A percentile compares a stretch with the other conserved stretches of the same genome.
Conservation (phyloP, 2,888 invertebrate species). For the Stictocephala bisonia region DNA sequence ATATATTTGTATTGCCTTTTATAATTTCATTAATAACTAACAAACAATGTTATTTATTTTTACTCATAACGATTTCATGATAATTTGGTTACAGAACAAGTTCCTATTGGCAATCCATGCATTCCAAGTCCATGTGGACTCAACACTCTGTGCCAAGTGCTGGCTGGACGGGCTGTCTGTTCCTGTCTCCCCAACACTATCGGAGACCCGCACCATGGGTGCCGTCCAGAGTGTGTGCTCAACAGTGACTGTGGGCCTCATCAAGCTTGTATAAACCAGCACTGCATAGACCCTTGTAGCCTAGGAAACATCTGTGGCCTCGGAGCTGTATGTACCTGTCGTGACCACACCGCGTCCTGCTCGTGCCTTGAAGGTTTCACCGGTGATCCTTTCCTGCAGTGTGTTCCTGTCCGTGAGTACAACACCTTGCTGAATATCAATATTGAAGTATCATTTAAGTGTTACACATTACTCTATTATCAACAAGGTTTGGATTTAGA, state of each 20-base stretch:
- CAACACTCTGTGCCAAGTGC: conserved; percentile 81
- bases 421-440: too few relatives aligned
- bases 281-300: conserved; percentile 79
- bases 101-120: conserved; percentile 70
- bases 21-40: too few relatives aligned
- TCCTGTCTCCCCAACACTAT: conserved; percentile 80
- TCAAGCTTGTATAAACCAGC: conserved; percentile 79
- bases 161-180: conserved; percentile 78
- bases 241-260: conserved; percentile 83
- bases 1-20: too few relatives aligned
- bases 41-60: too few relatives aligned
- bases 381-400: conserved; percentile 84
- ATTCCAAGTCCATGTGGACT: conserved; percentile 80
- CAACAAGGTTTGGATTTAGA: too few relatives aligned
- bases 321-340: conserved; percentile 81
- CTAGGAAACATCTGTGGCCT: conserved; percentile 80
- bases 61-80: too few relatives aligned
- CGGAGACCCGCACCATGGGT: conserved; percentile 83
- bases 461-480: too few relatives aligned
- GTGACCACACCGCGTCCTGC: conserved; percentile 86
- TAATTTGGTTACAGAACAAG: conserved; percentile 41
- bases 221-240: conserved; percentile 82
- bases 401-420: conserved; percentile 69
- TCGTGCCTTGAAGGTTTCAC: conserved; percentile 80
- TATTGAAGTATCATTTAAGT: too few relatives aligned